Evolutionary conservation across 2,888 invertebrate genomes (phyloP), one percentile per base, ranked within the genome.

Genomic region (Alitta virens): DNA sequence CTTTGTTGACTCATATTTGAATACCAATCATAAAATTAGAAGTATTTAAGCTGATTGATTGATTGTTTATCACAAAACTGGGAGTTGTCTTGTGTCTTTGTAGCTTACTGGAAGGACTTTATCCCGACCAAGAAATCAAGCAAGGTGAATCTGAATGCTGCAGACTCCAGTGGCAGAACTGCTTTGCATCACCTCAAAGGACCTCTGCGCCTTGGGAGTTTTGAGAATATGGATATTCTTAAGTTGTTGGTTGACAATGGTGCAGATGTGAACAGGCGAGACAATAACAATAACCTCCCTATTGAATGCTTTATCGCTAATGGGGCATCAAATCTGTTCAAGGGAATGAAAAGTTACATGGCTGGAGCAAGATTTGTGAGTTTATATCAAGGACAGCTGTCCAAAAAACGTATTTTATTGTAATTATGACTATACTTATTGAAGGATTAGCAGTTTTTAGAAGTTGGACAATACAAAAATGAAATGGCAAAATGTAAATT

Each of bases 181-280:
- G 78, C 78, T 1, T 63, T 82, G 18, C 82, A 83, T 65, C 77
- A 82, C 65, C 71, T 81, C 21, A 78, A 82, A 33, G 73, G 69
- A 40, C 80, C 83, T 1, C 68, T 81, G 2, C 73, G 74, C 1
- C 73, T 74, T 43, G 82, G 64, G n/a, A 76, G 79, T n/a, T 83
- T 77, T 64, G 80, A 82, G 63, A 80, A 79, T 64, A 75, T 76
- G 18, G 74, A 77, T 33, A 72, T 83, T 25, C 70, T 83, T 54
- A 74, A 74, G 62, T 66, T 82, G 12, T 70, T 83, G 23, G 67
- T 68, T 16, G 74, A 75, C 59, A 72, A 73, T 18, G 80, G 78
- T 3, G 80, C 80, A 0, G 73, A 75, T 3, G 61, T 82, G 7
- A 69, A 72, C 21, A 68, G 66, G 18, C 69, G 74, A 23, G 78